Evolutionary conservation across 2,888 invertebrate genomes (phyloP).

Genomic region (Oeneis ivallda): DNA sequence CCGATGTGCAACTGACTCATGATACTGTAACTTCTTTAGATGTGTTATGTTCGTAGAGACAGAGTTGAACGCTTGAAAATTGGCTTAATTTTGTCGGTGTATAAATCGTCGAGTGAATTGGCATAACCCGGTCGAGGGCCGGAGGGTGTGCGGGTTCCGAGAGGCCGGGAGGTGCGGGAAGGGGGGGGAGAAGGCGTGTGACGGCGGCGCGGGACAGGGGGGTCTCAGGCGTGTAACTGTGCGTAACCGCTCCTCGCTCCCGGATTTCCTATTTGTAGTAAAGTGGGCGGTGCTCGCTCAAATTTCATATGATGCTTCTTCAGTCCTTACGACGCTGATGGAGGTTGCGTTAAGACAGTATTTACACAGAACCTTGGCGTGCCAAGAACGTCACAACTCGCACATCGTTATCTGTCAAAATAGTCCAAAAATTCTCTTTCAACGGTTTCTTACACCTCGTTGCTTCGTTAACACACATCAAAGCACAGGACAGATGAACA

Average conservation of each 20-base stretch:
- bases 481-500: too few relatives aligned
- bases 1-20: conserved; percentile 19
- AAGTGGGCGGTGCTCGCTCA: conserved; percentile 78
- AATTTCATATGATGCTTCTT: conserved; percentile 78
- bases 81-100: conserved; percentile 78
- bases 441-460: background rate
- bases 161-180: conserved; percentile 50
- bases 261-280: conserved; percentile 82
- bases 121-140: conserved; percentile 69
- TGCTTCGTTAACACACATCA: too few relatives aligned
- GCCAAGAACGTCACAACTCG: background rate
- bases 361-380: background rate
- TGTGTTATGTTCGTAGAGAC: conserved; percentile 50
- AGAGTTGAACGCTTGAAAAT: conserved; percentile 68
- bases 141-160: conserved; percentile 61
- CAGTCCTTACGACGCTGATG: conserved; percentile 46
- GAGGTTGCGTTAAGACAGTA: conserved; percentile 59
- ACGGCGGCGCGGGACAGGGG: conserved; percentile 30
- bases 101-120: conserved; percentile 78
- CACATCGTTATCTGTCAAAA: background rate
- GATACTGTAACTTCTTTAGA: background rate
- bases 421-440: too few relatives aligned
- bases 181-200: conserved; percentile 40
- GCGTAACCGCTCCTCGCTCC: conserved; percentile 80
- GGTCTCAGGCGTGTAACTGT: conserved; percentile 78